Evolutionary conservation across 2,797 vertebrate species (phyloP), one percentile per base, ranked within the genome.

Genomic region (Pyrocephalus nanus): DNA sequence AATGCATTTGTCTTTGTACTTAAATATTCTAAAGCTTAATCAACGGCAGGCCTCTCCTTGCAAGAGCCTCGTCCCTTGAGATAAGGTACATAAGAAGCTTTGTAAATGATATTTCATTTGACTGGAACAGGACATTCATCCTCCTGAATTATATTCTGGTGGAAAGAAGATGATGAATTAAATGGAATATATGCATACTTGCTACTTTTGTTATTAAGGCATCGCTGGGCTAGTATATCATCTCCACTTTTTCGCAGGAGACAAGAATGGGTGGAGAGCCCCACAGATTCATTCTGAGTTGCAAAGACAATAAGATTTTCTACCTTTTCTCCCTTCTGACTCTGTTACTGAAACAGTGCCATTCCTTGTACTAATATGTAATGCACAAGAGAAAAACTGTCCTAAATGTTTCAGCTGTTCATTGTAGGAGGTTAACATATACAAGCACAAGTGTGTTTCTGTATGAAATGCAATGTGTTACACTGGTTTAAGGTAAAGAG

Each of bases 101-200:
- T 96, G 70, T 93, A 96, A 96, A 95, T 96, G 53, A 87, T 92
- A 95, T 77, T 93, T 95, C 55, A 55, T 92, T 96, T 95, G 65
- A 92, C 78, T 95, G 86, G 38, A 76, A 92, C 85, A 92, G 90
- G 51, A 32, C 30, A 97, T 97, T 96, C 86, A 96, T 97, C 54
- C 90, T 96, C 67, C n/a, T 86, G 81, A 83, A 90, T 96, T 94
- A 91, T 95, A 86, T 92, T 96, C 60, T 73, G 17, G 38, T 94
- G 32, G 69, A 93, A 95, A 88, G 69, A 91, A 88, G 93, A 84
- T 88, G 15, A 96, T 93, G 11, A 94, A 93, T 92, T 95, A 94
- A 94, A 88, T 48, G 58, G 48, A 94, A 96, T 96, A 84, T 91
- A 91, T 88, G 47, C 75, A 91, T 87, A 89, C 61, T 95, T 95